Conservation (phyloP, 2,113 vertebrate species). For the Pimephales promelas region DNA sequence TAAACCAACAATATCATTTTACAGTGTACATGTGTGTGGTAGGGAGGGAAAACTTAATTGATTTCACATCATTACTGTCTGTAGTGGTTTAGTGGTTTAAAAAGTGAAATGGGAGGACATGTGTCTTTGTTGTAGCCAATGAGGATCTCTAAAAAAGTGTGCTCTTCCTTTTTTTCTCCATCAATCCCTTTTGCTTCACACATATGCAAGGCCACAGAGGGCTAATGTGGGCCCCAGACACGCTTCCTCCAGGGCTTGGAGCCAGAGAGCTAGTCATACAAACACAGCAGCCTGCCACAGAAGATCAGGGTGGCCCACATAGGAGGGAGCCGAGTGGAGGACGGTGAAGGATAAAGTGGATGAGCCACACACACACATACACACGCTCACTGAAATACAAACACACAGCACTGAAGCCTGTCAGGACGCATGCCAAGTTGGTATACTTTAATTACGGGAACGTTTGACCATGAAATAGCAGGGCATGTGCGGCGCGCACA, state of each 20-base stretch:
- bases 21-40: background rate
- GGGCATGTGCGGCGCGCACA: constrained; percentile 30
- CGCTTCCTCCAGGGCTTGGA: constrained; percentile 18
- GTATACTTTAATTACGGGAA: constrained; percentile 71
- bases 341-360: background rate
- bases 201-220: background rate
- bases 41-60: background rate
- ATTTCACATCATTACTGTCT: background rate
- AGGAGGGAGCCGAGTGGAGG: background rate
- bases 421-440: constrained; percentile 68
- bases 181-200: background rate
- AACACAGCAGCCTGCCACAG: constrained; percentile 3
- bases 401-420: constrained; percentile 49
- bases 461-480: constrained; percentile 42
- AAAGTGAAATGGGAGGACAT: background rate
- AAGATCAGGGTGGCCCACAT: constrained; percentile 39
- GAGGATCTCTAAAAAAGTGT: background rate
- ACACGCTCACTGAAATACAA: background rate
- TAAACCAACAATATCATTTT: too few relatives aligned
- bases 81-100: constrained; percentile 9
- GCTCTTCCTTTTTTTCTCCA: background rate
- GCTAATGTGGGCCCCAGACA: constrained; percentile 17
- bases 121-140: background rate
- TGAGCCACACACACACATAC: constrained; percentile 33
- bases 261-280: constrained; percentile 11